These are phyloP conservation scores for Hystrix brachyura DNA, from an alignment of 2,113 vertebrate genomes.

Conservation along the genomic window DNA sequence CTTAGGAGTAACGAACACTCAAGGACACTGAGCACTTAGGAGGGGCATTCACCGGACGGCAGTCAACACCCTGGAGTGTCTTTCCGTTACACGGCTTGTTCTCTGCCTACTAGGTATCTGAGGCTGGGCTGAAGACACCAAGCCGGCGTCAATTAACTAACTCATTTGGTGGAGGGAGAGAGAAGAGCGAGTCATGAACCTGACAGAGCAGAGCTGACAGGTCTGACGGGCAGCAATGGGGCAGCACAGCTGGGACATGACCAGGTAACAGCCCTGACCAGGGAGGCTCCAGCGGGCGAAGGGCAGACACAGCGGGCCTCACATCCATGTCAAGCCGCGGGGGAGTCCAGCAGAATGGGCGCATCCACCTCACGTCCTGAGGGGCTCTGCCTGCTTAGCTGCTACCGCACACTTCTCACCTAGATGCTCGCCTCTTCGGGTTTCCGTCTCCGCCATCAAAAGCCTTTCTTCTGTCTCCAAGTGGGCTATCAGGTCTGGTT, in stretches of 20 bases:
- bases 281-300: neutral
- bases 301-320: neutral
- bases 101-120: neutral
- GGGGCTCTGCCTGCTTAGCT: neutral
- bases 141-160: neutral
- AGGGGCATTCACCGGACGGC: neutral
- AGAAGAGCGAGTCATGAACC: neutral
- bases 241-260: too few relatives aligned
- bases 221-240: neutral
- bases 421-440: neutral
- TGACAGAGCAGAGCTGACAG: neutral
- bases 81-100: neutral
- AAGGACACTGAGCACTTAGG: neutral
- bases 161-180: neutral
- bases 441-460: neutral
- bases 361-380: accelerated
- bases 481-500: constrained; percentile 71
- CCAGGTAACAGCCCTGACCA: too few relatives aligned
- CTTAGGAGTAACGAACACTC: neutral
- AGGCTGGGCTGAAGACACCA: neutral
- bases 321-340: accelerated
- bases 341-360: too few relatives aligned
- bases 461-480: constrained; percentile 67
- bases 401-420: constrained; percentile 6
- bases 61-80: neutral